Evolutionary conservation across 2,888 invertebrate species (phyloP).

Genomic region (Lagria hirta): DNA sequence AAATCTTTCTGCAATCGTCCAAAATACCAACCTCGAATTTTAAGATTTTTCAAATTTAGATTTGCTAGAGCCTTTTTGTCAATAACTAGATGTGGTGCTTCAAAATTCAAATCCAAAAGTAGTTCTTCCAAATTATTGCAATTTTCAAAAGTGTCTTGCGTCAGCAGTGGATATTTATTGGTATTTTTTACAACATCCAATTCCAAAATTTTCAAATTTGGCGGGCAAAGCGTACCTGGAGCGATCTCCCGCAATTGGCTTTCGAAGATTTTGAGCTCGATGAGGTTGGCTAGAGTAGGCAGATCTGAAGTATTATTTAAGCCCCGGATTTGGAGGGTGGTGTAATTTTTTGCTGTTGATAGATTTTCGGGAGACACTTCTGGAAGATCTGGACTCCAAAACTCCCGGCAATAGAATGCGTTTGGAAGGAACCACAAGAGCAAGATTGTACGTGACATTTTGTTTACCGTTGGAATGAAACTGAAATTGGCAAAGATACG

Average conservation of each 20-base stretch:
- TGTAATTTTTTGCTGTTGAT: background rate
- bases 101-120: conserved; percentile 7
- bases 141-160: conserved; percentile 3
- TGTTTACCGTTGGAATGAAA: too few species aligned
- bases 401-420: too few species aligned
- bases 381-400: background rate
- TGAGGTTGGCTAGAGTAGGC: conserved; percentile 2
- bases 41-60: background rate
- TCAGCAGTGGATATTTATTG: conserved; percentile 4
- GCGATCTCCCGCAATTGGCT: conserved; percentile 4
- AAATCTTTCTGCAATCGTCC: background rate
- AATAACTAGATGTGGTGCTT: background rate
- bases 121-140: conserved; percentile 10
- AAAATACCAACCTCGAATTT: conserved; percentile 1
- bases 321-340: background rate
- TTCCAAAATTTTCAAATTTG: conserved; percentile 8
- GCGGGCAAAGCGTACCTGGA: conserved; percentile 7
- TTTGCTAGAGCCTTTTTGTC: conserved; percentile 4
- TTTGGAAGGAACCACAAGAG: too few species aligned
- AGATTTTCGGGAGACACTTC: conserved; percentile 1
- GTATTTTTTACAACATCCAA: conserved; percentile 5
- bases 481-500: too few species aligned
- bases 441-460: too few species aligned
- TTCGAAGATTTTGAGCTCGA: conserved; percentile 3
- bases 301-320: background rate